Base-by-base conservation (phyloP, 2,888 invertebrate species). In the Drosophila seclusa region DNA sequence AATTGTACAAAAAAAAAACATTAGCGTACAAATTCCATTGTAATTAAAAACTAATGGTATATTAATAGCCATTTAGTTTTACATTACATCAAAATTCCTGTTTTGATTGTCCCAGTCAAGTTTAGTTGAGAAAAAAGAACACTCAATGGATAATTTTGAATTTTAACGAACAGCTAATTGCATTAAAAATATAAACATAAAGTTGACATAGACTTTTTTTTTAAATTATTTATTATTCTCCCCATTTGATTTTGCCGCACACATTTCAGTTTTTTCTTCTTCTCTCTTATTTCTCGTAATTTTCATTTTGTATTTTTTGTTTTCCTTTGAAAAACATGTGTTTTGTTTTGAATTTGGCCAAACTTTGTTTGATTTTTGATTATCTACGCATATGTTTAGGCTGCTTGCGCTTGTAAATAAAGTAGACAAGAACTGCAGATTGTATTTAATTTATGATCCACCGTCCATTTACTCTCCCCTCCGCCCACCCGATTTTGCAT, bases 331-430 rank as follows among this genome's bases (percentile, higher is more conserved):
- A 61, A 61, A 64, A 34, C 21, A 29, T 27, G 27, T 34, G 58
- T 68, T 21, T 78, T 55, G 58, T 67, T 72, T 85, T 80, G 74
- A 45, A 68, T 82, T 73, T 73, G 68, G 72, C 68, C 72, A 66
- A 57, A 66, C 71, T 68, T 66, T 83, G 76, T 83, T 80, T 88
- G 78, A 58, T 78, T 83, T 84, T 76, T 80, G 73, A 80, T 83
- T 77, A 76, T 52, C 50, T 76, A 49, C 54, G 49, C 42, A 36
- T 59, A 29, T 55, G 38, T 61, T 66, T 59, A 68, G 57, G 58
- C 71, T 81, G 62, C 70, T 78, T 70, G 53, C 29, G 55, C 67
- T 61, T 68, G 76, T 86, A 81, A 87, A 79, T 83, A 86, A 71
- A 67, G 63, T 54, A 83, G 82, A 82, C 84, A 83, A 73, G 73